These are phyloP conservation scores for Boulengeromyrus knoepffleri DNA, from an alignment of 2,113 vertebrate genomes.

Conservation along the genomic window DNA sequence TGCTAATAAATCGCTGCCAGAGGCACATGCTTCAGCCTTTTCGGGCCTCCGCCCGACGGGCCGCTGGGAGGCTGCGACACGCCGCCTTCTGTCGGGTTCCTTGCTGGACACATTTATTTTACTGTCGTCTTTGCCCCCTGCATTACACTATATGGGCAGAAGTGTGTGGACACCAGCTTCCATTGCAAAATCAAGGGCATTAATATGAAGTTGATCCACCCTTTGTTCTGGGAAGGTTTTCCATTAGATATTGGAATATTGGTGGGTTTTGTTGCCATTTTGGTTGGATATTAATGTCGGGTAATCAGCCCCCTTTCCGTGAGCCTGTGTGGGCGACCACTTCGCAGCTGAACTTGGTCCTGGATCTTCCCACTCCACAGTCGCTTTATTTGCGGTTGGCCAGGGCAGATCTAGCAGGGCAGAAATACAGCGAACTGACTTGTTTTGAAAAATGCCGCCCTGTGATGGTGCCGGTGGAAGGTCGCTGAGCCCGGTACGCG, in stretches of 20 bases:
- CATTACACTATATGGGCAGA: neutral
- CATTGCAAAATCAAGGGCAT: neutral
- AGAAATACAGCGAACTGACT: neutral
- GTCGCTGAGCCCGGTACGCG: neutral
- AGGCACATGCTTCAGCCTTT: neutral
- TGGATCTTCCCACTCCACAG: neutral
- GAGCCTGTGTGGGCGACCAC: neutral
- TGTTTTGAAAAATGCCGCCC: neutral
- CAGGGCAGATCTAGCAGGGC: neutral
- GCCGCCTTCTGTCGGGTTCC: neutral
- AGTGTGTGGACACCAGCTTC: neutral
- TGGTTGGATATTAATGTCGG: neutral
- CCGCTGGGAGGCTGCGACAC: neutral
- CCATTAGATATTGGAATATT: neutral
- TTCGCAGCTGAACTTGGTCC: neutral
- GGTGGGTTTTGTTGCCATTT: neutral
- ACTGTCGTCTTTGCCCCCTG: neutral
- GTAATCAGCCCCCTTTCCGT: neutral
- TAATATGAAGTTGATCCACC: neutral
- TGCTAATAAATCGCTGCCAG: neutral
- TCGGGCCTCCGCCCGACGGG: neutral
- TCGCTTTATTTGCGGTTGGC: neutral
- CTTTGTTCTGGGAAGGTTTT: neutral
- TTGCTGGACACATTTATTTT: neutral
- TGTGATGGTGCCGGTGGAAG: neutral